Percentiles rank a stretch among this genome's conserved stretches.
Conservation (phyloP, 37 sponge, comb jelly and placozoan genomes). For the Geodia barretti region DNA sequence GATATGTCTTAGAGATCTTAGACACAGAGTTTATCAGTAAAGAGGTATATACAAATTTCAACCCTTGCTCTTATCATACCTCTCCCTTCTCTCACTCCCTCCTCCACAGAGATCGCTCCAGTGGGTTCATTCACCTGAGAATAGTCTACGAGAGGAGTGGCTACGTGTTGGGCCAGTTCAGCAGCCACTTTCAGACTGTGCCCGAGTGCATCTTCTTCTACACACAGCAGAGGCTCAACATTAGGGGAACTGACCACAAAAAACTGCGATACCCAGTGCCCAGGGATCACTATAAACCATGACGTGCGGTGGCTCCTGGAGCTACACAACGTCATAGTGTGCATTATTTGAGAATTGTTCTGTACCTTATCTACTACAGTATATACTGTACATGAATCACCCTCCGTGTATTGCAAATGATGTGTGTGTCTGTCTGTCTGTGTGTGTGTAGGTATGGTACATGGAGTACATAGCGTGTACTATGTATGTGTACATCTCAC, state of each 20-base stretch:
- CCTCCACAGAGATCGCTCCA: background rate
- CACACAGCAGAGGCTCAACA: slow-evolving; percentile 65
- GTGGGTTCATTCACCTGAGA: slow-evolving; percentile 71
- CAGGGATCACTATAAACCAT: background rate
- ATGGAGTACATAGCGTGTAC: background rate
- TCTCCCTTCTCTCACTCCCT: background rate
- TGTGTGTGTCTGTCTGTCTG: background rate
- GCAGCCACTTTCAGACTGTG: slow-evolving; percentile 70
- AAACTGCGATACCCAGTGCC: slow-evolving; percentile 55
- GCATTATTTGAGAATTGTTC: background rate
- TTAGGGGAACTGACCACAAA: slow-evolving; percentile 72
- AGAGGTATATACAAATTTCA: too few species aligned
- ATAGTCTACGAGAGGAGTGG: slow-evolving; percentile 35
- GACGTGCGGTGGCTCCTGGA: background rate
- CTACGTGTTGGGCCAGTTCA: slow-evolving; percentile 83
- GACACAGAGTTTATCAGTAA: too few species aligned
- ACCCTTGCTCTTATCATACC: background rate
- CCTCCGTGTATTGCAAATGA: background rate
- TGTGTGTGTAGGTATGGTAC: too few species aligned
- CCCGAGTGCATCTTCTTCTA: slow-evolving; percentile 72
- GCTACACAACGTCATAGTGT: background rate
- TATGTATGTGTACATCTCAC: background rate
- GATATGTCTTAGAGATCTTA: too few species aligned
- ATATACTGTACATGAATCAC: background rate
- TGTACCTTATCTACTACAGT: too few species aligned